Evolutionary conservation across 2,113 vertebrate species (phyloP).

Genomic region (Anarhynchus alexandrinus): DNA sequence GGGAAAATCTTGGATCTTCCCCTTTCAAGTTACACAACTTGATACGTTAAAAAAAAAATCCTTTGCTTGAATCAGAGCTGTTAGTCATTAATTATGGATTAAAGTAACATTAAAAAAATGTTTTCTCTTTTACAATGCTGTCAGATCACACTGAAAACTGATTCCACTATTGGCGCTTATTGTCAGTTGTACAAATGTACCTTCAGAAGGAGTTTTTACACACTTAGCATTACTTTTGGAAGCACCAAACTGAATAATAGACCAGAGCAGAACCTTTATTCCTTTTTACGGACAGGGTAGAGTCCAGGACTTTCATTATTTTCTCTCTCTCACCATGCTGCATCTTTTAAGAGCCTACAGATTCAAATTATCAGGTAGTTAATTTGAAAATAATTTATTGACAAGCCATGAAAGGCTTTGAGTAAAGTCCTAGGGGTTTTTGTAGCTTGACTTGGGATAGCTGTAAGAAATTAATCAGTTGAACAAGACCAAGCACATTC

Average conservation of each 20-base stretch:
- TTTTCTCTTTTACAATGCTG: not conserved
- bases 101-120: not conserved
- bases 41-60: not conserved
- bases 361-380: conserved; percentile 20
- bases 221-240: not conserved
- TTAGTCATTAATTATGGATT: not conserved
- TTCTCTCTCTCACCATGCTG: not conserved
- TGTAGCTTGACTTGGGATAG: not conserved
- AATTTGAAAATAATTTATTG: conserved; percentile 49
- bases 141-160: not conserved
- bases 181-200: not conserved
- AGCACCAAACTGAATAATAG: not conserved
- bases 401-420: not conserved
- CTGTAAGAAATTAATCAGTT: conserved; percentile 48
- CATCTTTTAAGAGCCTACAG: not conserved
- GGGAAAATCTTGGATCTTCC: not conserved
- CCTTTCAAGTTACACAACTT: not conserved
- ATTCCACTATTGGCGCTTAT: not conserved
- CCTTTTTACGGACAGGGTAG: not conserved
- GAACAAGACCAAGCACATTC: conserved; percentile 65
- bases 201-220: not conserved
- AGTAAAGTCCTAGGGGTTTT: not conserved
- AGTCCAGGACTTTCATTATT: not conserved
- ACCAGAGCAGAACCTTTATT: not conserved
- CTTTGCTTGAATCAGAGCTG: not conserved